A percentile compares a stretch with the other conserved stretches of the same genome.
These are phyloP conservation scores for Autographa pulchrina DNA, from an alignment of 2,888 invertebrate species.

Conservation along the genomic window DNA sequence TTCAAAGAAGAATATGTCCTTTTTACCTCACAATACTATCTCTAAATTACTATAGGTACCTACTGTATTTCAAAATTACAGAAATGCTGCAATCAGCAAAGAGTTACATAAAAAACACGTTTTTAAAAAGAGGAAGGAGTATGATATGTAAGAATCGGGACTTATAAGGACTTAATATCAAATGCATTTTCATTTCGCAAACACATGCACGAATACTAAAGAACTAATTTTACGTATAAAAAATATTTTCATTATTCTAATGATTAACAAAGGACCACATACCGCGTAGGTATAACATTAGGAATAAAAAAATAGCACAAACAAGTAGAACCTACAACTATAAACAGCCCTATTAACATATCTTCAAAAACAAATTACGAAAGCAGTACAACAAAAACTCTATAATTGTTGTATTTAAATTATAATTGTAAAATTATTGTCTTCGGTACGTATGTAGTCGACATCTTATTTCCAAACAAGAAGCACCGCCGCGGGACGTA, in stretches of 20 bases:
- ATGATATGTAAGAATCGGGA: too few relatives aligned
- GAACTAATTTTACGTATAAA: too few relatives aligned
- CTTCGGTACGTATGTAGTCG: slow-evolving; percentile 18
- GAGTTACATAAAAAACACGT: too few relatives aligned
- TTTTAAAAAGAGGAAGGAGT: too few relatives aligned
- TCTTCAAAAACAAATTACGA: neutral
- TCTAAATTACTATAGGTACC: too few relatives aligned
- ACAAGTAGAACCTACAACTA: neutral
- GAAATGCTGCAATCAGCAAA: too few relatives aligned
- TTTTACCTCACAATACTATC: neutral
- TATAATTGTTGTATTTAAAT: slow-evolving; percentile 27
- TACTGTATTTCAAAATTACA: too few relatives aligned
- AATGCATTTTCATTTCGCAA: too few relatives aligned
- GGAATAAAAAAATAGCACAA: neutral
- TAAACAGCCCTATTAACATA: neutral
- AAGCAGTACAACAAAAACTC: slow-evolving; percentile 9
- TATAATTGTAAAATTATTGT: slow-evolving; percentile 36
- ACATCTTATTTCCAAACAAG: slow-evolving; percentile 41
- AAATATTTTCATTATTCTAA: neutral
- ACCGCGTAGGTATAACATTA: neutral
- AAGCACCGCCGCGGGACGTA: slow-evolving; percentile 28
- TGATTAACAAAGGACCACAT: neutral
- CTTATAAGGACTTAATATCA: too few relatives aligned
- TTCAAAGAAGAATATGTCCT: slow-evolving; percentile 21
- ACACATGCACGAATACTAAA: too few relatives aligned